Evolutionary conservation across 2,113 vertebrate genomes (phyloP), one percentile per base, ranked within the genome.

Genomic region (Istiophorus platypterus): DNA sequence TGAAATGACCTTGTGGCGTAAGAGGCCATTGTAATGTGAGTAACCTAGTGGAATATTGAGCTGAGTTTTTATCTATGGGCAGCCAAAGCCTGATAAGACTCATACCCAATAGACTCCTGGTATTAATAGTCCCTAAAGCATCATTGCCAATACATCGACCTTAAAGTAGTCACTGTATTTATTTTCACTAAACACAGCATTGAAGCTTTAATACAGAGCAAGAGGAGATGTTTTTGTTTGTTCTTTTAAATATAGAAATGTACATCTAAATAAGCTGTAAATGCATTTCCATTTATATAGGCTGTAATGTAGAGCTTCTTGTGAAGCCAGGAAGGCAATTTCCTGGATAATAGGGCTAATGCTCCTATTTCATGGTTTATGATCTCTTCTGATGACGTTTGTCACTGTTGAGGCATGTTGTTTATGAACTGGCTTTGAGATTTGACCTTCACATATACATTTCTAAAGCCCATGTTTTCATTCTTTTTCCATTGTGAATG

Each of bases 331-430:
- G 72, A 63, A 91, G 86, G 85, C 88, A 92, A 92, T 92, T 92
- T 93, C 86, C 91, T 87, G 89, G 84, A 91, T 93, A 93, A 92
- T 87, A 41, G 70, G 67, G 77, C 84, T 92, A 94, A 93, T 91
- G 88, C 88, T 90, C 34, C 82, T 93, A 94, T 88, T 90, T 86
- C 82, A 93, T 90, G 87, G 72, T 84, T 89, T 92, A 86, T 92
- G 89, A 92, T 90, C 88, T 81, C 78, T 72, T 88, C 78, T 91
- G 91, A 93, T 92, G 91, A 92, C 91, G 91, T 93, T 92, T 92
- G 89, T 90, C 51, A 87, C 85, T 78, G 88, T 76, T 70, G 76
- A 85, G 81, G 70, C 79, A 77, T 90, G 81, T 78, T 85, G 77
- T 80, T 34, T 71, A 62, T 65, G 39, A 88, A 63, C 57, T 57